These are phyloP conservation scores for Calliscelio sp. DNA, from an alignment of 2,888 invertebrate genomes.

Conservation along the genomic window DNA sequence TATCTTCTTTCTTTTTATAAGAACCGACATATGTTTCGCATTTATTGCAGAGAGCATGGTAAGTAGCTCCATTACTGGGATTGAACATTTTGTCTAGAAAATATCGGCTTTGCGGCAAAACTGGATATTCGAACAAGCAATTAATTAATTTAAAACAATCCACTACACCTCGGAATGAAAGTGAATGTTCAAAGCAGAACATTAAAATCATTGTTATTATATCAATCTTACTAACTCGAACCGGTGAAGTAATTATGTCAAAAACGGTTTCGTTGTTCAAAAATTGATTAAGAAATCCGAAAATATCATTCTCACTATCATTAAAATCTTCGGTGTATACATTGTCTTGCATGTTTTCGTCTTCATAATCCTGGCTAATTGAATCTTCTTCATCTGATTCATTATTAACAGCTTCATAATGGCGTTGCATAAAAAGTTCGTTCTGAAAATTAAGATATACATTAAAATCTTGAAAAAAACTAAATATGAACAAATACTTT, in stretches of 20 bases:
- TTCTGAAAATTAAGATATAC: no score
- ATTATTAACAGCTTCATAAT: no score
- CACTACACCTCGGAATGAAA: slow-evolving; percentile 9
- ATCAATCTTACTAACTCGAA: slow-evolving; percentile 15
- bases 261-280: not conserved
- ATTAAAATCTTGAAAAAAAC: no score
- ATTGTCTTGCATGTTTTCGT: not conserved
- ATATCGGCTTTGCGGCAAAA: slow-evolving; percentile 56
- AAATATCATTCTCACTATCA: not conserved
- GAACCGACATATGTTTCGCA: slow-evolving; percentile 41
- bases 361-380: not conserved
- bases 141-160: slow-evolving; percentile 37
- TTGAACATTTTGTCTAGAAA: slow-evolving; percentile 62
- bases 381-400: not conserved
- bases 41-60: slow-evolving; percentile 59
- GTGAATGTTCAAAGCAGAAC: slow-evolving; percentile 25
- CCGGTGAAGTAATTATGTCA: not conserved
- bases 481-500: no score
- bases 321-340: not conserved
- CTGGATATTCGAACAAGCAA: slow-evolving; percentile 1
- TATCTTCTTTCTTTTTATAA: slow-evolving; percentile 31
- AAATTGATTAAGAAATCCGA: slow-evolving; percentile 17
- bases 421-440: no score
- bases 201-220: slow-evolving; percentile 28
- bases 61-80: slow-evolving; percentile 31